A percentile compares a stretch with the other conserved stretches of the same genome.
Conservation (phyloP, 2,797 vertebrate species). For the Acrocephalus scirpaceus region DNA sequence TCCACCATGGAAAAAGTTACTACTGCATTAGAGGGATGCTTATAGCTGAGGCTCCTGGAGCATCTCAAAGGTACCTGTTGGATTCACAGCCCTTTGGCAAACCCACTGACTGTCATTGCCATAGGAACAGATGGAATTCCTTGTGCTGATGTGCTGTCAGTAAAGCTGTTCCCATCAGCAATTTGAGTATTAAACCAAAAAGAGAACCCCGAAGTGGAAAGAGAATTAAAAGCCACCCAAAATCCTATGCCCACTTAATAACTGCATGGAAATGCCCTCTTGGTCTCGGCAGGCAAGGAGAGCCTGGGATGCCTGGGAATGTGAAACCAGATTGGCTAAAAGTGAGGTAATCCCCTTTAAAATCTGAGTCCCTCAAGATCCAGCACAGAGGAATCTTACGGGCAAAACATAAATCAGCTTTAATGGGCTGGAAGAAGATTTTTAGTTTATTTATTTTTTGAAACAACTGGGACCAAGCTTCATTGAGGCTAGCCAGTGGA, state of each 20-base stretch:
- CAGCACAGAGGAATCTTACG: constrained; percentile 52
- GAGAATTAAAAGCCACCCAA: not conserved
- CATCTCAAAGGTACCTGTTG: not conserved
- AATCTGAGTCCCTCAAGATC: constrained; percentile 55
- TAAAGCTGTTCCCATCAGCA: not conserved
- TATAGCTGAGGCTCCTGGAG: not conserved
- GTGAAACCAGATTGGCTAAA: constrained; percentile 40
- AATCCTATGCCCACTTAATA: not conserved
- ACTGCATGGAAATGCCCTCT: not conserved
- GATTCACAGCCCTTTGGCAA: not conserved
- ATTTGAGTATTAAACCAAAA: not conserved
- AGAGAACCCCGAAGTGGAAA: not conserved
- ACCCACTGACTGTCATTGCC: not conserved
- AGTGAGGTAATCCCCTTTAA: constrained; percentile 64
- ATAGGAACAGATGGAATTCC: not conserved
- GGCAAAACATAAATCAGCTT: constrained; percentile 73
- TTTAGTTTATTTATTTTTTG: constrained; percentile 78
- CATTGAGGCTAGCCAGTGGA: constrained; percentile 71
- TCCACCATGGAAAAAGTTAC: not conserved
- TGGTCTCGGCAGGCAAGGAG: not conserved
- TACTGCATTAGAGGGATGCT: not conserved
- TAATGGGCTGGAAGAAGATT: constrained; percentile 75
- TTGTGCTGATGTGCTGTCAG: not conserved
- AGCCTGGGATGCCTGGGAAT: constrained; percentile 22
- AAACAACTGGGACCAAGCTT: constrained; percentile 74